Evolutionary conservation across 2,888 invertebrate genomes (phyloP).

Genomic region (Bembecia ichneumoniformis): DNA sequence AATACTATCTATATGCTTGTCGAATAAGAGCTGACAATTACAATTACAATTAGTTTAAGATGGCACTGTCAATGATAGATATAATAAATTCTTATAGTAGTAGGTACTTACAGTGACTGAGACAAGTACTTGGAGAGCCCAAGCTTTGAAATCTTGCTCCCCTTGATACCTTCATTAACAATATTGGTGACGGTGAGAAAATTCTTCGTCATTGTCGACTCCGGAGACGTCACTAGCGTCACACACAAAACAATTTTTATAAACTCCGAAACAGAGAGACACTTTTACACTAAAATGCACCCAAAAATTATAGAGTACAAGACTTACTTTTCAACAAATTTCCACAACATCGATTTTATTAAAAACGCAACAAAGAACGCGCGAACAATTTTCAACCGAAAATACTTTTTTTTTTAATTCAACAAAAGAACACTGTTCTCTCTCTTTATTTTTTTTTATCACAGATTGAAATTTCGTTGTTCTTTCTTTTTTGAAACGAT

Average conservation of each 20-base stretch:
- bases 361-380: slow-evolving; percentile 54
- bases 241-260: slow-evolving; percentile 26
- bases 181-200: slow-evolving; percentile 73
- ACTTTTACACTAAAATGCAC: slow-evolving; percentile 4
- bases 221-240: slow-evolving; percentile 56
- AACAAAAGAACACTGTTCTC: slow-evolving; percentile 22
- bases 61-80: too few relatives aligned
- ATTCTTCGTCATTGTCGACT: slow-evolving; percentile 70
- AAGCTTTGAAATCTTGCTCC: slow-evolving; percentile 81
- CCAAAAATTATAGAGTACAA: slow-evolving; percentile 15
- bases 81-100: not conserved
- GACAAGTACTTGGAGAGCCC: slow-evolving; percentile 82
- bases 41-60: too few relatives aligned
- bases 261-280: slow-evolving; percentile 3
- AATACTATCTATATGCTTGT: too few relatives aligned
- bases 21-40: too few relatives aligned
- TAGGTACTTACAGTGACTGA: slow-evolving; percentile 81
- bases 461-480: slow-evolving; percentile 47
- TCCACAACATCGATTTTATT: slow-evolving; percentile 57
- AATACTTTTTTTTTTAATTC: slow-evolving; percentile 8
- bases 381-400: slow-evolving; percentile 35
- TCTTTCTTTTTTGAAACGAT: not conserved
- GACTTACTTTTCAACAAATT: slow-evolving; percentile 56
- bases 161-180: slow-evolving; percentile 82
- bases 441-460: slow-evolving; percentile 37